These are phyloP conservation scores for Falco berigora DNA, from an alignment of 2,797 vertebrate genomes.

Conservation along the genomic window DNA sequence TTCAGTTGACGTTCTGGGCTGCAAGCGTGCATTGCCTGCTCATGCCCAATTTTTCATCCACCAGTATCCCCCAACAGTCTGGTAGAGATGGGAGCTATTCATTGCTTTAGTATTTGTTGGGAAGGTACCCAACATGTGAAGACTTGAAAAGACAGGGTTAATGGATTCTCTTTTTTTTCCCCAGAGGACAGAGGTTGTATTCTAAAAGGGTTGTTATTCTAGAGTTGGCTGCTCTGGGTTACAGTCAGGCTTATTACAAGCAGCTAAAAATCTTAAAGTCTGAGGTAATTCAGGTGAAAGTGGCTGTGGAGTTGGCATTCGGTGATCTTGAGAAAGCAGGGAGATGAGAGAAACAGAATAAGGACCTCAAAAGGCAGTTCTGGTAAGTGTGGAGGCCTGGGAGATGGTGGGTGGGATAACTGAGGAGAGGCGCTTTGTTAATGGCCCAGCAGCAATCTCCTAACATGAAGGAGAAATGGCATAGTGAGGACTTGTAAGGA, in stretches of 20 bases:
- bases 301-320: not conserved
- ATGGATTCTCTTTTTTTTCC: not conserved
- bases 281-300: not conserved
- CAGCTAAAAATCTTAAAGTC: not conserved
- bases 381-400: not conserved
- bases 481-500: not conserved
- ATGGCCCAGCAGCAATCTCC: not conserved
- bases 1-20: not conserved
- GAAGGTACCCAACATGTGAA: not conserved
- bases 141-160: not conserved
- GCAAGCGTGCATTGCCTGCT: rapidly evolving
- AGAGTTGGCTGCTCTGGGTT: not conserved
- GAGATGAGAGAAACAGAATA: not conserved
- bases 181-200: not conserved
- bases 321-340: not conserved
- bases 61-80: not conserved
- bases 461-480: not conserved
- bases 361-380: not conserved
- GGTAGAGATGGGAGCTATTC: not conserved
- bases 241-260: not conserved
- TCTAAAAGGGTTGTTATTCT: not conserved
- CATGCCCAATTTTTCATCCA: not conserved
- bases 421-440: not conserved
- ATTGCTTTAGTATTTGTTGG: not conserved
- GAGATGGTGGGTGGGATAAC: not conserved